Evolutionary conservation across 2,797 vertebrate genomes (phyloP), one percentile per base, ranked within the genome.

Genomic region (Melanotaenia parkinsoni): DNA sequence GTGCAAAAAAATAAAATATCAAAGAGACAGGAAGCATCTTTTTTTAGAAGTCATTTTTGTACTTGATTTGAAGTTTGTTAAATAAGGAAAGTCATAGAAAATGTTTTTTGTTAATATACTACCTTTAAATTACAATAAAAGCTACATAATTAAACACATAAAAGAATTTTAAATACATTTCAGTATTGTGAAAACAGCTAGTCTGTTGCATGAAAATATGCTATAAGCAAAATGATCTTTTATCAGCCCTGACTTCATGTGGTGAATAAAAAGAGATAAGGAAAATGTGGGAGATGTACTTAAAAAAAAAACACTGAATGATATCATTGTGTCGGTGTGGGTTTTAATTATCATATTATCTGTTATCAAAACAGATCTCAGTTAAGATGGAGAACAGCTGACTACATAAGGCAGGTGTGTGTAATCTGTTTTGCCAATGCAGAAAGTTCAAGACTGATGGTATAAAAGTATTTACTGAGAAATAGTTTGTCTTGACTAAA

Each of bases 341-440:
- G 47, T 50, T 77, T 74, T 67, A 77, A 77, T 57, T 50, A 58
- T 62, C 64, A 63, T 33, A 83, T 81, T 30, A 30, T 30, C 28
- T 30, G 28, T 30, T 30, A 30, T 70, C 71, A 73, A 81, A 82
- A 38, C 16, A 76, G 53, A 69, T 32, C 24, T 57, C 32, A 12
- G 43, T 18, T 20, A 77, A 66, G 65, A 56, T 66, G 58, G 32
- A 66, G 45, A 58, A 58, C 16, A 24, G 59, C 50, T 47, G 54
- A 79, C 26, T 77, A 33, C 18, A 63, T 13, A 24, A 67, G 12
- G 38, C 32, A 28, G 26, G 40, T 30, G n/a, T 38, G 70, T 33
- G 57, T 61, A 70, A 63, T n/a, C 12, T 20, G 14, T 57, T 72
- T 76, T 74, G 30, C 11, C 57, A 68, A 13, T 4, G 26, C 57